Conservation (phyloP, 2,797 vertebrate species). For the Pyrocephalus nanus region DNA sequence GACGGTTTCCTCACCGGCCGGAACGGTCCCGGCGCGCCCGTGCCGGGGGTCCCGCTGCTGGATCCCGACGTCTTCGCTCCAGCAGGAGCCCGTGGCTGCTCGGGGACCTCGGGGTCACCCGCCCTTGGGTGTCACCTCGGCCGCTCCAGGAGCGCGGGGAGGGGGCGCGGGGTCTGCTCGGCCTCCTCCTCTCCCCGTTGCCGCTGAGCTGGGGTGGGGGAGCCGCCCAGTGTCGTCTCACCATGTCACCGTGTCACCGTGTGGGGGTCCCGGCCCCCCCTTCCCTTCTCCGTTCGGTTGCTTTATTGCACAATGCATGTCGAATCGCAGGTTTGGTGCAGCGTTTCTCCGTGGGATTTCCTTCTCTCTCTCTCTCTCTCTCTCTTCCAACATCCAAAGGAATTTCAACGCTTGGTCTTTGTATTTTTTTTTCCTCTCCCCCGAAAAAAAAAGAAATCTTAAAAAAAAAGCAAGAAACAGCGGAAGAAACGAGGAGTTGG, state of each 20-base stretch:
- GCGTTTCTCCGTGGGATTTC: neutral
- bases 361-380: neutral
- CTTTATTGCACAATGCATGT: slow-evolving; percentile 69
- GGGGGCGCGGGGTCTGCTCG: neutral
- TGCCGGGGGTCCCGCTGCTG: neutral
- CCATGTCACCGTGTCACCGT: neutral
- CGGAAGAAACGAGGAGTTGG: neutral
- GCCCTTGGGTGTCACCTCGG: neutral
- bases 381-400: neutral
- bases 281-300: neutral
- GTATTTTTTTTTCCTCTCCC: neutral
- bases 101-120: neutral
- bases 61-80: neutral
- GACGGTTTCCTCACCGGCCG: neutral
- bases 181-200: neutral
- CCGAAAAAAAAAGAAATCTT: neutral
- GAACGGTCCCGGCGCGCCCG: neutral
- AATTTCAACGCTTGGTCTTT: neutral
- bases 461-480: neutral
- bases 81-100: neutral
- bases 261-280: neutral
- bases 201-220: neutral
- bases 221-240: neutral
- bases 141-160: neutral
- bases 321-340: neutral